Base-by-base conservation (phyloP, 2,888 invertebrate species). In the Cyrtodaria siliqua region DNA sequence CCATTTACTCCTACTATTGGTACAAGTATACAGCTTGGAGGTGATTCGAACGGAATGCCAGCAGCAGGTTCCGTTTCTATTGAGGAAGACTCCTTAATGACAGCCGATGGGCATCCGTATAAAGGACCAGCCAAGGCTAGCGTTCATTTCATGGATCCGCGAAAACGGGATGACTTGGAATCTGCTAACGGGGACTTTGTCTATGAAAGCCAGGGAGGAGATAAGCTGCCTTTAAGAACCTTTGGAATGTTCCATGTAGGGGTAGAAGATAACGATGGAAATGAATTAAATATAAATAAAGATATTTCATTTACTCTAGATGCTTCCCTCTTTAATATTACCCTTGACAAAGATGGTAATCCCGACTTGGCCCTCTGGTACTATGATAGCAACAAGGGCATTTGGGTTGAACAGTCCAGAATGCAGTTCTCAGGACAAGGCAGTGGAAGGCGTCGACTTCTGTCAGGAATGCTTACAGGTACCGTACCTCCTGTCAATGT, bases 81-180 rank as follows among this genome's bases (percentile, higher is more conserved):
- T 14, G 62, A 53, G 16, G 40, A 38, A 24, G 29, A 67, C 52
- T 38, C 76, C 6, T 18, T 77, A 4, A 33, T 77, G 12, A 77
- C 71, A 6, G 33, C 20, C 8, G 67, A 77, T 23, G 76, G 76
- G 0, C 49, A 57, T 0, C 59, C 63, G 3, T 71, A 44, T 18
- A 62, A 9, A 16, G 76, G 76, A 2, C 38, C 47, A 33, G 71
- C 71, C 1, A 56, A 71, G 42, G 67, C 76, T 6, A 49, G 29
- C 16, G 40, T 77, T 24, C 70, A 71, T n/a, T 77, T 71, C 27
- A 67, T 71, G 67, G 76, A 77, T 40, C 76, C 76, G 9, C 40
- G 76, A 38, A 62, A 67, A 2, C 42, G 57, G 6, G 50, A 67
- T 12, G 62, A 62, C 33, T 33, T 77, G n/a, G 76, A 77, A 47